Evolutionary conservation across 35 echinoderm and acorn worm species (phyloP).

Genomic region (Heliocidaris tuberculata): DNA sequence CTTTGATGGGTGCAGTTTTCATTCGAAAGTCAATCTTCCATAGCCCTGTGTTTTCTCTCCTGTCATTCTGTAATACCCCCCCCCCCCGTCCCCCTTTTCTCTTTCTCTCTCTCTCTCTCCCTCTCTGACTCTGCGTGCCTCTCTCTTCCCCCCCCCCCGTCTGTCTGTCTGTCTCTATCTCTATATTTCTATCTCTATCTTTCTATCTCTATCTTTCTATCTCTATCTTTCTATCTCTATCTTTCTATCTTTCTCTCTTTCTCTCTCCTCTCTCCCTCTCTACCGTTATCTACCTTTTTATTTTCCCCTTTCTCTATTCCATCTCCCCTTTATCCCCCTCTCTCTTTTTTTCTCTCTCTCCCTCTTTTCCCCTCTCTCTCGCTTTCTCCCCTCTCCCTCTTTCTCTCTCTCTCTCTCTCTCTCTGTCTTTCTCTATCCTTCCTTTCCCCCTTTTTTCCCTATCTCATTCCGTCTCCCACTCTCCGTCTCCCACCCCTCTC

Average conservation of each 20-base stretch:
- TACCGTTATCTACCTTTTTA: no score
- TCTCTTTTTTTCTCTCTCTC: no score
- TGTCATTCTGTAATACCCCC: not conserved
- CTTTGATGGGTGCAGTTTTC: constrained; percentile 4
- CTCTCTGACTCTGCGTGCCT: not conserved
- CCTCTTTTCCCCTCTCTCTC: no score
- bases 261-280: not conserved
- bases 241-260: not conserved
- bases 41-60: not conserved
- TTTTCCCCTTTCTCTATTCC: no score
- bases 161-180: not conserved
- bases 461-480: not conserved
- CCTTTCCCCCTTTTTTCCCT: not conserved
- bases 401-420: no score
- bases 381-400: no score
- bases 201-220: not conserved
- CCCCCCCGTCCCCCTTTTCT: not conserved
- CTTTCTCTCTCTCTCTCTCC: not conserved
- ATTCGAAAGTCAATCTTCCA: constrained; percentile 17
- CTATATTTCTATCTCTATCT: no score
- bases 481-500: not conserved
- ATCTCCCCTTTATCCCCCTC: no score
- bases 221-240: not conserved
- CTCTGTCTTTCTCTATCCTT: no score
- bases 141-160: not conserved